A percentile compares a stretch with the other conserved stretches of the same genome.
Evolutionary conservation across 1,140 invertebrate species (phyloP).

Genomic region (Babylonia areolata): DNA sequence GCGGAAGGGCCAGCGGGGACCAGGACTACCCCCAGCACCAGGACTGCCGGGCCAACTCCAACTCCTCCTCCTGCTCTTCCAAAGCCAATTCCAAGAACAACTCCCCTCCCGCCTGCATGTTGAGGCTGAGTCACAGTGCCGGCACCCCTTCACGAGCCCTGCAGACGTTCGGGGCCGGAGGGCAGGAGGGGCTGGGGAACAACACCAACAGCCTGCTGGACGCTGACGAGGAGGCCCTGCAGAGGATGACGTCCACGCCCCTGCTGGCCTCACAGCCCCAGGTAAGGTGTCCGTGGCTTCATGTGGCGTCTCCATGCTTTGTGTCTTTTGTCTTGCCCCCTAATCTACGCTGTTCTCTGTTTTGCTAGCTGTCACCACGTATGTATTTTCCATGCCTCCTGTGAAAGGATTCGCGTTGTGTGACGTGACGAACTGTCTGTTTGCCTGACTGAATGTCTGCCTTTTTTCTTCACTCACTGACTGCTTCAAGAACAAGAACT

Average conservation of each 20-base stretch:
- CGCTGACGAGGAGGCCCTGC: constrained; percentile 71
- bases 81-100: not conserved
- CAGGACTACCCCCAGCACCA: constrained; percentile 21
- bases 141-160: not conserved
- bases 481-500: no score
- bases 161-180: constrained; percentile 48
- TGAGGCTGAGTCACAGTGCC: not conserved
- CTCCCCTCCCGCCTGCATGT: constrained; percentile 10
- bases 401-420: no score
- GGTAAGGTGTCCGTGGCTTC: not conserved
- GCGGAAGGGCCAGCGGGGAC: constrained; percentile 32
- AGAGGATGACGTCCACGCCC: constrained; percentile 70
- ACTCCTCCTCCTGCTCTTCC: constrained; percentile 15
- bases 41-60: constrained; percentile 32
- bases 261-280: constrained; percentile 79
- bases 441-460: no score
- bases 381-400: no score
- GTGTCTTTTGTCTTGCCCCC: no score
- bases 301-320: no score
- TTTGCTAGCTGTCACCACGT: no score
- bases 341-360: no score
- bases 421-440: no score
- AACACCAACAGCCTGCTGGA: constrained; percentile 67
- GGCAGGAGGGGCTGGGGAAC: constrained; percentile 54
- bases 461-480: no score